A percentile compares a stretch with the other conserved stretches of the same genome.
phyloP scores from a whole-genome alignment of 2,797 vertebrate species.

The Erethizon dorsatum region DNA sequence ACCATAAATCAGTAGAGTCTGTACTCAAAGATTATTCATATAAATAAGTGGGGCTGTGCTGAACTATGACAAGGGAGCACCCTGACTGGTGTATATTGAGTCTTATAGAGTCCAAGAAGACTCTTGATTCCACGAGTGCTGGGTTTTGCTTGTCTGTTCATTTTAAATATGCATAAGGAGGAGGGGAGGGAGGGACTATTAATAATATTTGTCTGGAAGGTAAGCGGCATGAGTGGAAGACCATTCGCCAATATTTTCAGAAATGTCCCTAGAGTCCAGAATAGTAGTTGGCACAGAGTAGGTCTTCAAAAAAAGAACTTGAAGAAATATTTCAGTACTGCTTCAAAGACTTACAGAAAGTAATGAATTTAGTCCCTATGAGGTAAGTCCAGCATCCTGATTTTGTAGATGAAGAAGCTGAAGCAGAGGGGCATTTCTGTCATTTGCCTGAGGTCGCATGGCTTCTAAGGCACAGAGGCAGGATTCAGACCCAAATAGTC shows the following conservation, averaged over 20 bases:
- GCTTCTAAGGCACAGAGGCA: background rate
- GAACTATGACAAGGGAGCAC: background rate
- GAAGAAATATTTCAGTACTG: slow-evolving; percentile 17
- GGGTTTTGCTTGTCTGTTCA: background rate
- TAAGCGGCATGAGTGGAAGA: background rate
- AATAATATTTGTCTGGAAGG: background rate
- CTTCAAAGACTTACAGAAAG: background rate
- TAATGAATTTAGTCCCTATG: background rate
- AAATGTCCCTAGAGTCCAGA: background rate
- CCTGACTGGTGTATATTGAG: background rate
- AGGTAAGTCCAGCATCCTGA: background rate
- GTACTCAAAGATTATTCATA: background rate
- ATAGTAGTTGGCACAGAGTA: background rate
- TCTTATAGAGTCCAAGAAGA: background rate
- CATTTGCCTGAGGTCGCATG: background rate
- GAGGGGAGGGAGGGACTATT: background rate
- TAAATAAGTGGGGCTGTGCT: background rate
- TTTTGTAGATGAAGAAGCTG: slow-evolving; percentile 15
- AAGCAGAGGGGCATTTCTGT: background rate
- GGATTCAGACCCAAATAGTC: background rate
- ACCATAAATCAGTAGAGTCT: background rate
- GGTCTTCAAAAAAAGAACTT: background rate
- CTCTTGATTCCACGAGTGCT: background rate
- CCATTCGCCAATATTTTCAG: background rate
- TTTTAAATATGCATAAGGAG: background rate